A percentile compares a stretch with the other conserved stretches of the same genome.
phyloP scores from a whole-genome alignment of 2,888 invertebrate species.

The Netelia fuscicornis region DNA sequence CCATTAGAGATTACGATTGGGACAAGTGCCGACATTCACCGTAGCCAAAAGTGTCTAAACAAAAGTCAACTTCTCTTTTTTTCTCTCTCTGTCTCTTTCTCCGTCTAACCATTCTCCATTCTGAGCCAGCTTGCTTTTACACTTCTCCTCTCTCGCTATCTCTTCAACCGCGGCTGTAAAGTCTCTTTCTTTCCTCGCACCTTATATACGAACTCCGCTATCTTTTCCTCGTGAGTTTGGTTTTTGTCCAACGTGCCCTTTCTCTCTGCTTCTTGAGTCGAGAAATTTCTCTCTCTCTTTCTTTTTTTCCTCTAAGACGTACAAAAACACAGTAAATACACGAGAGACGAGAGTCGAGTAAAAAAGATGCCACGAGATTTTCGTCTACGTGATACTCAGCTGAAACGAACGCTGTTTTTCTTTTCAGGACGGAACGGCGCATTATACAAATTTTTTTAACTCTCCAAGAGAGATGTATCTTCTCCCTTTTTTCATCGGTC shows the following conservation, averaged over 20 bases:
- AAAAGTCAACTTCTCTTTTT: conserved; percentile 50
- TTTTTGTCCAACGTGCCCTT: not conserved
- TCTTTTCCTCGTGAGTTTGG: conserved; percentile 47
- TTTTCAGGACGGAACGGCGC: conserved; percentile 54
- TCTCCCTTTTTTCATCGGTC: conserved; percentile 12
- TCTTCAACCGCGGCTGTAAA: conserved; percentile 45
- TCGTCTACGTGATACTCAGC: conserved; percentile 68
- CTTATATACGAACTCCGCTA: conserved; percentile 31
- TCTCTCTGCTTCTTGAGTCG: conserved; percentile 49
- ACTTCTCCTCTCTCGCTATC: conserved; percentile 49
- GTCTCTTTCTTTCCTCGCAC: conserved; percentile 45
- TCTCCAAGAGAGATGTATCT: conserved; percentile 48
- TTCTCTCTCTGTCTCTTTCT: conserved; percentile 3
- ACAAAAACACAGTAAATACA: conserved; percentile 23
- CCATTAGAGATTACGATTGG: conserved; percentile 78
- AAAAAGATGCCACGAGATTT: conserved; percentile 53
- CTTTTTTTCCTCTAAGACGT: conserved; percentile 13
- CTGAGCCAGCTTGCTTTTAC: conserved; percentile 32
- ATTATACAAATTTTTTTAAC: conserved; percentile 60
- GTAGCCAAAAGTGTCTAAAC: conserved; percentile 70
- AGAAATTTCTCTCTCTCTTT: conserved; percentile 44
- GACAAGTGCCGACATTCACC: conserved; percentile 74
- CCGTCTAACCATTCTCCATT: conserved; percentile 1
- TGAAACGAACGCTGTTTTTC: conserved; percentile 67
- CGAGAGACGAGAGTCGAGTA: conserved; percentile 48